Evolutionary conservation across 2,797 vertebrate species (phyloP), one percentile per base, ranked within the genome.

Genomic region (Gouania willdenowi): DNA sequence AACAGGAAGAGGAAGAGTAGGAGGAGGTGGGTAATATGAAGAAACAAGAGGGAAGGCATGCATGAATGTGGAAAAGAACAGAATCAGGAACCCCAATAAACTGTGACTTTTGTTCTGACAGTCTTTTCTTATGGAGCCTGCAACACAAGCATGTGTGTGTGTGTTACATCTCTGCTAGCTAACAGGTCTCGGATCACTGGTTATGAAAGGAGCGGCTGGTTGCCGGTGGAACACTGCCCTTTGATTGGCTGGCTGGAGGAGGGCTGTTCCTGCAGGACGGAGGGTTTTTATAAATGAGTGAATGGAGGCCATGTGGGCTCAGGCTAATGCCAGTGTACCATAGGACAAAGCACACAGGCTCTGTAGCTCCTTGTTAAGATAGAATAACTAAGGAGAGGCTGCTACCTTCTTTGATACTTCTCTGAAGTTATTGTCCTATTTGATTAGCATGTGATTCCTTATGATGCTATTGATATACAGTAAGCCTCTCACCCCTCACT

Each of bases 131-230:
- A 60, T 71, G 41, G 45, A 30, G 17, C 7, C 14, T 1, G 48
- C 68, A 29, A 75, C 68, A 69, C 55, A 44, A 26, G 47, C 21
- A 34, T 67, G 52, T 9, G 30, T 49, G 27, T 49, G 30, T 39
- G 35, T 32, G 35, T n/a, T 41, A 42, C 17, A 47, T 45, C 53
- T 64, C 74, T 67, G 47, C 44, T 41, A 62, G 20, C 79, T 83
- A 83, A 86, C 86, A 80, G 77, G 84, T 76, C 75, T 77, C 67
- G 79, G 81, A 86, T 86, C 85, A 83, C 35, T 77, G 83, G 39
- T 67, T 67, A 45, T 83, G 68, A 86, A 89, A 82, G 65, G 78
- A 81, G 48, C 7, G 51, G 50, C 53, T 58, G 72, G 57, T 69
- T 67, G 37, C 49, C 6, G 57, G 51, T 55, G 75, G 50, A 62